Evolutionary conservation across 2,797 vertebrate genomes (phyloP).

Genomic region (Presbytis comata): DNA sequence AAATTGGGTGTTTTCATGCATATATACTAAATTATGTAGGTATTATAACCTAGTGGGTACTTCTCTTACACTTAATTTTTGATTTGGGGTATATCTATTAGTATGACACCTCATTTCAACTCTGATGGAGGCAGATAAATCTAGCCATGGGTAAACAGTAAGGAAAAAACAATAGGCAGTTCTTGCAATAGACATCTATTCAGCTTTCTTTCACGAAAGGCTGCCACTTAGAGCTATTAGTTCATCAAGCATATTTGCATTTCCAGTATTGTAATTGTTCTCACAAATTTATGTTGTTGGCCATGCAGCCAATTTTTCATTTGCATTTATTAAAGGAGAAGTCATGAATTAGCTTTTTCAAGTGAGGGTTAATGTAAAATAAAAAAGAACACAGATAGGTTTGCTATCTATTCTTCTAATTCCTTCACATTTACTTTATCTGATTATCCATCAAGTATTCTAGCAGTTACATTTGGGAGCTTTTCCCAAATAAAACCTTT

Average conservation of each 20-base stretch:
- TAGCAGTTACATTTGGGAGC: not conserved
- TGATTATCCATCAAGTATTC: not conserved
- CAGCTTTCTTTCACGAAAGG: slow-evolving; percentile 15
- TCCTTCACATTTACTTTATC: slow-evolving; percentile 11
- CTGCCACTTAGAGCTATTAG: not conserved
- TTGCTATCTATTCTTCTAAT: slow-evolving; percentile 8
- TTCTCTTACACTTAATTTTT: not conserved
- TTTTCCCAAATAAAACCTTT: slow-evolving; percentile 21
- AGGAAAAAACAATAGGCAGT: not conserved
- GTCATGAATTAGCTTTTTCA: not conserved
- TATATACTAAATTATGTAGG: not conserved
- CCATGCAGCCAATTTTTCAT: not conserved
- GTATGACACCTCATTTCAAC: not conserved
- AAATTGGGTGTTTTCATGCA: not conserved
- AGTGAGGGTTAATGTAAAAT: not conserved
- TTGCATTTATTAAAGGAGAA: slow-evolving; percentile 20
- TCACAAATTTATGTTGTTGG: not conserved
- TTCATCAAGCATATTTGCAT: not conserved
- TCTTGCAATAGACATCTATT: not conserved
- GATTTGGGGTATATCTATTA: not conserved
- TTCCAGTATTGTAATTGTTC: slow-evolving; percentile 9
- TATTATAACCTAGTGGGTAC: not conserved
- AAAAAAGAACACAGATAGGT: not conserved
- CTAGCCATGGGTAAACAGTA: not conserved
- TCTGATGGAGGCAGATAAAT: not conserved